Conservation (phyloP, 2,113 vertebrate species). For the Piprites chloris region DNA sequence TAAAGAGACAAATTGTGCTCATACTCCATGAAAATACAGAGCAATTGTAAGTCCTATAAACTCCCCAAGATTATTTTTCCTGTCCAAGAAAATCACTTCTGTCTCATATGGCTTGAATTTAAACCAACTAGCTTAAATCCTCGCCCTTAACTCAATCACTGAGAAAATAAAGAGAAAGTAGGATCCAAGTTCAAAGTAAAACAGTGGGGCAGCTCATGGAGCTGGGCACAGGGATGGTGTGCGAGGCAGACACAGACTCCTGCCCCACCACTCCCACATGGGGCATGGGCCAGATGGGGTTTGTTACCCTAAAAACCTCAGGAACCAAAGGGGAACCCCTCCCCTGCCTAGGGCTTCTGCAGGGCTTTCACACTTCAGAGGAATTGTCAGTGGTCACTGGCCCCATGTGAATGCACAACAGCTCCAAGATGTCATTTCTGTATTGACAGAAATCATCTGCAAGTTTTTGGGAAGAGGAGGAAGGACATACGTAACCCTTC, state of each 20-base stretch:
- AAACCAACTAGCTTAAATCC: conserved; percentile 55
- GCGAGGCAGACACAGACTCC: neutral
- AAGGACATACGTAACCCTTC: neutral
- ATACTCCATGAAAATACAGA: conserved; percentile 54
- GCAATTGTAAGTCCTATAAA: conserved; percentile 54
- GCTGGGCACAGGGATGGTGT: neutral
- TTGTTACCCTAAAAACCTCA: neutral
- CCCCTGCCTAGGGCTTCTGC: neutral
- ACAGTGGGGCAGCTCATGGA: neutral
- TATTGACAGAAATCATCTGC: neutral
- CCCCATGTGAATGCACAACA: accelerated
- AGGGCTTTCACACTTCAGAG: neutral
- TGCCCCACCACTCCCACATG: neutral
- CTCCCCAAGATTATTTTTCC: conserved; percentile 49
- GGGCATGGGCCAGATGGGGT: neutral
- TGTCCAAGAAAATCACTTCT: conserved; percentile 63
- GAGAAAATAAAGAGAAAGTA: conserved; percentile 35
- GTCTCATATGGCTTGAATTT: conserved; percentile 64
- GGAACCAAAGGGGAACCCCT: neutral
- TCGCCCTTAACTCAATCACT: neutral
- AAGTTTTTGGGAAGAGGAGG: neutral
- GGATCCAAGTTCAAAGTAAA: neutral
- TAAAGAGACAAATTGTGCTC: conserved; percentile 55
- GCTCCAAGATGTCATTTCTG: neutral
- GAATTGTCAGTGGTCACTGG: neutral